phyloP scores from a whole-genome alignment of 1,140 invertebrate genomes.

The Plutomurus gul region DNA sequence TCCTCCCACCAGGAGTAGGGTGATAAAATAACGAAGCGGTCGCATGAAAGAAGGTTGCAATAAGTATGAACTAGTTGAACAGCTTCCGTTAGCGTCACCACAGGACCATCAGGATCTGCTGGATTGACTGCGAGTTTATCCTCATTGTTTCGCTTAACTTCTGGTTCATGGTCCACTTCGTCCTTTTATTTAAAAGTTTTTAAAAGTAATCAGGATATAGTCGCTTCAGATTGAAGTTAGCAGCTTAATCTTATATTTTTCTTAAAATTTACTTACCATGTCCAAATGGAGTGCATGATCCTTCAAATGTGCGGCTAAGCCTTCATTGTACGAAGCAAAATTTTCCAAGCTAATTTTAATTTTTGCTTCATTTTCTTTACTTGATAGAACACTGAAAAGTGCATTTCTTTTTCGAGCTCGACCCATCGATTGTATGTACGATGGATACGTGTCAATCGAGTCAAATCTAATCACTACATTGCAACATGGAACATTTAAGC shows the following conservation, averaged over 20 bases:
- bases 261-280: neutral
- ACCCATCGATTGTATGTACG: conserved; percentile 83
- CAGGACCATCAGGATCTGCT: conserved; percentile 20
- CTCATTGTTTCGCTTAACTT: neutral
- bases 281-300: neutral
- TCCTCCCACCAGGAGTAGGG: conserved; percentile 30
- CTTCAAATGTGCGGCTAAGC: neutral
- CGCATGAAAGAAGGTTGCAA: conserved; percentile 22
- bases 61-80: conserved; percentile 36
- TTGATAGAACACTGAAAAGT: conserved; percentile 64
- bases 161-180: neutral
- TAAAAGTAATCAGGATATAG: too few species aligned
- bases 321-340: neutral
- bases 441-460: conserved; percentile 71
- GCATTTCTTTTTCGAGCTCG: conserved; percentile 66
- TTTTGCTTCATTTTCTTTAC: neutral
- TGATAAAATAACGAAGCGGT: conserved; percentile 1
- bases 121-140: neutral
- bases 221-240: too few species aligned
- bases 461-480: conserved; percentile 60
- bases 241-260: neutral
- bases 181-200: too few species aligned
- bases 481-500: conserved; percentile 38
- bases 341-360: conserved; percentile 33
- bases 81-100: conserved; percentile 5